phyloP scores from a whole-genome alignment of 2,797 vertebrate species.

The Sebastolobus altivelis region DNA sequence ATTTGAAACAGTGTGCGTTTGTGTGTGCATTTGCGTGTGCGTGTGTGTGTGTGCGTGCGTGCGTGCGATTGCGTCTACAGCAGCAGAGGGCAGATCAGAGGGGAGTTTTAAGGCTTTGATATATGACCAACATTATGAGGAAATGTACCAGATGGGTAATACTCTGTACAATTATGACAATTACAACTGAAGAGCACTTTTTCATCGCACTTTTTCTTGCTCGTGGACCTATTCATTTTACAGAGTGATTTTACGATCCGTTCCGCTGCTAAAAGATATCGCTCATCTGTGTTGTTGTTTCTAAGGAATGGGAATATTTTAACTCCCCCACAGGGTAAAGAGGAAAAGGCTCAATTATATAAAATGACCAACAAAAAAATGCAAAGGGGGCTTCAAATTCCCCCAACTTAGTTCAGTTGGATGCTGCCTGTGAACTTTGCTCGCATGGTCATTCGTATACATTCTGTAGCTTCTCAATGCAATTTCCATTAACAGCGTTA shows the following conservation, averaged over 20 bases:
- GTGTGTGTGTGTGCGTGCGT: not conserved
- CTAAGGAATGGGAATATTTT: not conserved
- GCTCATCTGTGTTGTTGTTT: conserved; percentile 47
- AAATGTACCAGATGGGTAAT: conserved; percentile 73
- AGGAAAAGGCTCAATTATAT: conserved; percentile 9
- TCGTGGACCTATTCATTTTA: conserved; percentile 59
- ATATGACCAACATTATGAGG: conserved; percentile 67
- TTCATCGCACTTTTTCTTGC: conserved; percentile 60
- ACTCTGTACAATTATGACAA: conserved; percentile 72
- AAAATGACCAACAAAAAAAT: conserved; percentile 14
- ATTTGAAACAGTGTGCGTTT: conserved; percentile 18
- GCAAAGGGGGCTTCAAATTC: not conserved
- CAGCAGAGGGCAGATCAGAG: conserved; percentile 68
- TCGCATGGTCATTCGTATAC: not conserved
- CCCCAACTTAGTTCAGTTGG: not conserved
- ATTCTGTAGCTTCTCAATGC: not conserved
- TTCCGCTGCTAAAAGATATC: conserved; percentile 52
- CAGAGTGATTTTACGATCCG: conserved; percentile 49
- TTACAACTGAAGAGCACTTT: conserved; percentile 64
- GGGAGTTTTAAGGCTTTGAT: conserved; percentile 72
- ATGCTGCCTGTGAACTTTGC: not conserved
- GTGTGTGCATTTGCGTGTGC: not conserved
- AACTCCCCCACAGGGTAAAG: conserved; percentile 11
- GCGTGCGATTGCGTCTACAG: conserved; percentile 11
- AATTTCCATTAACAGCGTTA: not conserved